Percentiles rank a stretch among this genome's conserved stretches.
Conservation (phyloP, 2,888 invertebrate species). For the Platerodrilus igneus region DNA sequence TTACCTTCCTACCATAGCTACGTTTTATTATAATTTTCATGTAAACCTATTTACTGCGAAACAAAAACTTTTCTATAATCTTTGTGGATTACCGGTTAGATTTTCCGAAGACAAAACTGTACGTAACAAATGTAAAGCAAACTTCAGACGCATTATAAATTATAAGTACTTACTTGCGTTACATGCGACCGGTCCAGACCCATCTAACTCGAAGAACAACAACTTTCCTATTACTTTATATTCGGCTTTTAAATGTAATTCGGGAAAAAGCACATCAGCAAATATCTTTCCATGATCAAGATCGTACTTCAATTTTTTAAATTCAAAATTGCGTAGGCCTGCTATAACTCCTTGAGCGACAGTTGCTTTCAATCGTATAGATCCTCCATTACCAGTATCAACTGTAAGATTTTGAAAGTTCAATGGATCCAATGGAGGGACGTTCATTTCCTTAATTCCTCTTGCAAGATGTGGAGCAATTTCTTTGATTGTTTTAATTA, state of each 20-base stretch:
- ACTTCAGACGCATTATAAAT: too few relatives aligned
- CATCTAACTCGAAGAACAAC: slow-evolving; percentile 29
- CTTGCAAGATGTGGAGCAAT: slow-evolving; percentile 34
- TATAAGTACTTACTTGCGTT: neutral
- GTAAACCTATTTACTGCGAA: too few relatives aligned
- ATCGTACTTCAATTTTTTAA: slow-evolving; percentile 23
- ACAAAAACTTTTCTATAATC: too few relatives aligned
- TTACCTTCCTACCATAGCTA: too few relatives aligned
- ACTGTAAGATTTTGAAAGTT: slow-evolving; percentile 32
- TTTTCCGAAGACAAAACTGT: too few relatives aligned
- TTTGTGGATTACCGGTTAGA: too few relatives aligned
- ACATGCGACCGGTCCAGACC: slow-evolving; percentile 4
- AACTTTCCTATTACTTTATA: slow-evolving; percentile 37
- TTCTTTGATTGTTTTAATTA: slow-evolving; percentile 33
- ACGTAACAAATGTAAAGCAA: too few relatives aligned
- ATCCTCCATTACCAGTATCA: slow-evolving; percentile 30
- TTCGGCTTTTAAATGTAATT: slow-evolving; percentile 30
- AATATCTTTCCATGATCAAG: slow-evolving; percentile 5
- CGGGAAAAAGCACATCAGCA: slow-evolving; percentile 10
- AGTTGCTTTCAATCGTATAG: slow-evolving; percentile 33
- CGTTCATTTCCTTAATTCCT: slow-evolving; percentile 40
- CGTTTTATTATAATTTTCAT: too few relatives aligned
- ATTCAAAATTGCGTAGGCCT: slow-evolving; percentile 31
- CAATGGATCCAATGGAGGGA: slow-evolving; percentile 39
- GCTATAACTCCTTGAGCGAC: slow-evolving; percentile 29